A percentile compares a stretch with the other conserved stretches of the same genome.
Conservation (phyloP, 2,797 vertebrate species). For the Anniella stebbinsi region DNA sequence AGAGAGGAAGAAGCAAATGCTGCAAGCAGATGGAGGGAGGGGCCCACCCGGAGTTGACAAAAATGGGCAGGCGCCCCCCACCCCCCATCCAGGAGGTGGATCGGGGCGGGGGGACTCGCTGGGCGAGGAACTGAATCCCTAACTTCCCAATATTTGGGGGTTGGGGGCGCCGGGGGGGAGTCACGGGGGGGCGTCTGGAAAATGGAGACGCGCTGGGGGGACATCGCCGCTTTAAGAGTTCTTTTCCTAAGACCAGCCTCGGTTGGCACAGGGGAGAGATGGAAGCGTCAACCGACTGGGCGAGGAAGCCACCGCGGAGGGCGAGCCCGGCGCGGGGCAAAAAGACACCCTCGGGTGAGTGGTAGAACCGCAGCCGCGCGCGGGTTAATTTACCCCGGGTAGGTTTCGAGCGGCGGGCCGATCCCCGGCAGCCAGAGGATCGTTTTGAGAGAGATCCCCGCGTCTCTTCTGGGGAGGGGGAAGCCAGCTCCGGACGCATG, state of each 20-base stretch:
- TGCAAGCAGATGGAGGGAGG: neutral
- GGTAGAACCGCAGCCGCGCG: too few species aligned
- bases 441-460: too few species aligned
- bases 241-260: neutral
- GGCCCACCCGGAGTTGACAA: neutral
- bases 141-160: neutral
- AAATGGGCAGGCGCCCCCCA: neutral
- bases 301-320: neutral
- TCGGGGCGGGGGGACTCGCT: neutral
- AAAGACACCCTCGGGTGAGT: constrained; percentile 55
- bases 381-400: neutral
- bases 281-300: neutral
- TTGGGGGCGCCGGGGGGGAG: constrained; percentile 35
- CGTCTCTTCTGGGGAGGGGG: too few species aligned
- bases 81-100: neutral
- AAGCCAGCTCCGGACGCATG: too few species aligned
- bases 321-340: neutral
- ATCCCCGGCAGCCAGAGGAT: neutral
- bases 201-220: neutral
- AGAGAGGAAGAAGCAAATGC: neutral
- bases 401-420: neutral
- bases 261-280: neutral
- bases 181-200: neutral
- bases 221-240: constrained; percentile 58
- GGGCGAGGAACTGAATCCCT: too few species aligned